Conservation (phyloP, 2,113 vertebrate genomes). For the Hypomesus transpacificus region DNA sequence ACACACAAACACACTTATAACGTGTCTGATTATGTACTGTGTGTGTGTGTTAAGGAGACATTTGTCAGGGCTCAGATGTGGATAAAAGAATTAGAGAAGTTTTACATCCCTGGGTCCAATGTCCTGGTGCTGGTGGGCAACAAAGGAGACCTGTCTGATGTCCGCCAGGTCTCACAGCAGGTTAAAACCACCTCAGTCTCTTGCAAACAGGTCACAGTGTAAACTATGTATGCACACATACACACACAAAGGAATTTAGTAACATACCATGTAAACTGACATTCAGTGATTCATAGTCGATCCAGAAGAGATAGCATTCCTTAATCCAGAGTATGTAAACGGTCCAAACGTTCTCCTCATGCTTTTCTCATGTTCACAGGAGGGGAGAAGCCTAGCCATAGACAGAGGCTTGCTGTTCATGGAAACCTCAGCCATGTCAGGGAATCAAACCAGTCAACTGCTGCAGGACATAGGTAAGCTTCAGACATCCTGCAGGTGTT, state of each 20-base stretch:
- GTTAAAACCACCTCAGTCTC: slow-evolving; percentile 42
- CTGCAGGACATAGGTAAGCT: slow-evolving; percentile 68
- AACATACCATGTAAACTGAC: background rate
- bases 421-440: slow-evolving; percentile 76
- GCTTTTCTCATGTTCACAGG: slow-evolving; percentile 51
- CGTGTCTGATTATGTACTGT: no score
- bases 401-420: slow-evolving; percentile 64
- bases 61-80: slow-evolving; percentile 72
- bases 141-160: slow-evolving; percentile 69
- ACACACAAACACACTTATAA: no score
- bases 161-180: slow-evolving; percentile 66
- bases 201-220: background rate
- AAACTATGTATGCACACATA: background rate
- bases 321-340: background rate
- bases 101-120: slow-evolving; percentile 53
- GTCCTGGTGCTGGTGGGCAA: slow-evolving; percentile 76
- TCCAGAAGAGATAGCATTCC: no score
- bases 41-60: slow-evolving; percentile 55
- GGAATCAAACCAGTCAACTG: slow-evolving; percentile 60
- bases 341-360: background rate
- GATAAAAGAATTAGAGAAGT: slow-evolving; percentile 75
- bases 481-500: background rate
- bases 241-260: background rate
- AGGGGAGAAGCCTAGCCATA: slow-evolving; percentile 69
- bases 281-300: background rate